phyloP scores from a whole-genome alignment of 92 coral and sea anemone species.

The Phenganax marumi region DNA sequence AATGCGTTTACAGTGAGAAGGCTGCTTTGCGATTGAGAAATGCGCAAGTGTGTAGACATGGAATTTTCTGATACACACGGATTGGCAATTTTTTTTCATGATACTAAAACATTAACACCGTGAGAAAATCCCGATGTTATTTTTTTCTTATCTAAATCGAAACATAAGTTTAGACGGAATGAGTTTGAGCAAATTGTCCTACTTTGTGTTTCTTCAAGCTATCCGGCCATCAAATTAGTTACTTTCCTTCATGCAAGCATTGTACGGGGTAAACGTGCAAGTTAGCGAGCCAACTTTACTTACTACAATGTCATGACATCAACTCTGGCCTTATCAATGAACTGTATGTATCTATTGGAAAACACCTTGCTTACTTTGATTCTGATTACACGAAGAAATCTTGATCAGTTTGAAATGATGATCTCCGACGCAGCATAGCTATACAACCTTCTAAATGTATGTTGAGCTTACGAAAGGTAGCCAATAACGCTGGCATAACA shows the following conservation, averaged over 20 bases:
- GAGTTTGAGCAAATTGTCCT: neutral
- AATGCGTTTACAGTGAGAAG: neutral
- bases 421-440: neutral
- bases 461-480: neutral
- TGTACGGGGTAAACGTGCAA: too few relatives aligned
- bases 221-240: neutral
- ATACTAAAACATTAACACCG: neutral
- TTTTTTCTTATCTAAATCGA: neutral
- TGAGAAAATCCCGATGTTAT: neutral
- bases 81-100: slow-evolving; percentile 1
- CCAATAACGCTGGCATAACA: slow-evolving; percentile 19
- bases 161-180: neutral
- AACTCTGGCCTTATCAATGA: too few relatives aligned
- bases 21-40: neutral
- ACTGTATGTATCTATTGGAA: too few relatives aligned
- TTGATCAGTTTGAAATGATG: neutral
- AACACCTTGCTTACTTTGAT: too few relatives aligned
- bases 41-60: neutral
- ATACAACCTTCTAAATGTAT: slow-evolving; percentile 7
- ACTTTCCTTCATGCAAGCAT: too few relatives aligned
- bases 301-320: too few relatives aligned
- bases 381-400: neutral
- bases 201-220: neutral
- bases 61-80: neutral
- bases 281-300: too few relatives aligned